These are phyloP conservation scores for Strigops habroptila DNA, from an alignment of 2,113 vertebrate species.

Conservation along the genomic window DNA sequence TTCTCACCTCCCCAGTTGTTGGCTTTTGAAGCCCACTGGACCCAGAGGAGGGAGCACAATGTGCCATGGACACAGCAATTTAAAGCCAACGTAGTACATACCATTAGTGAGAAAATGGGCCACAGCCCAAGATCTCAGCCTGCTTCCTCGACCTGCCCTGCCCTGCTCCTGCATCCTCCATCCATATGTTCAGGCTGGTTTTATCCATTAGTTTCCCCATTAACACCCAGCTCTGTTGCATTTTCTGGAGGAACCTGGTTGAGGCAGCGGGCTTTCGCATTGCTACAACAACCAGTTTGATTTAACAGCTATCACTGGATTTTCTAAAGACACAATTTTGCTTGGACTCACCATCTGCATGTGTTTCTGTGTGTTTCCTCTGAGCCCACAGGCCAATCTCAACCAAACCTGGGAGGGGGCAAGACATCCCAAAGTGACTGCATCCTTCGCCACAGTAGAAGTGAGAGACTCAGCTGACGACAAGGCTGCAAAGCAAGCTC, in stretches of 20 bases:
- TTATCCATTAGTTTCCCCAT: not conserved
- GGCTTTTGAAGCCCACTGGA: not conserved
- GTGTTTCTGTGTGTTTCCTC: not conserved
- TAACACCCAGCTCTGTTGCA: not conserved
- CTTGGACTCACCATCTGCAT: not conserved
- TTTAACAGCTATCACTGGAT: not conserved
- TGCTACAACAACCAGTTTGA: not conserved
- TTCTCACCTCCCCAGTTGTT: not conserved
- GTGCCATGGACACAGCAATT: not conserved
- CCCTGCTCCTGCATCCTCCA: not conserved
- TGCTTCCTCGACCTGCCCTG: not conserved
- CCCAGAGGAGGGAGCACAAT: not conserved
- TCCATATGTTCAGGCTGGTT: fast-evolving
- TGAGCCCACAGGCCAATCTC: not conserved
- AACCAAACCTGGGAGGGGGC: not conserved
- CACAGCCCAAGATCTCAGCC: not conserved
- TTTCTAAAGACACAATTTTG: not conserved
- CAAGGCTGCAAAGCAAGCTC: not conserved
- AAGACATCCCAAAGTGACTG: not conserved
- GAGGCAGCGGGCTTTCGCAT: not conserved
- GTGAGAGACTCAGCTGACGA: not conserved
- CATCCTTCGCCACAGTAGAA: fast-evolving
- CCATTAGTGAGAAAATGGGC: not conserved
- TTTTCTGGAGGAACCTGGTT: not conserved
- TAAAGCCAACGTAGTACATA: not conserved